These are phyloP conservation scores for Corynorhinus townsendii DNA, from an alignment of 2,113 vertebrate genomes.

Conservation along the genomic window DNA sequence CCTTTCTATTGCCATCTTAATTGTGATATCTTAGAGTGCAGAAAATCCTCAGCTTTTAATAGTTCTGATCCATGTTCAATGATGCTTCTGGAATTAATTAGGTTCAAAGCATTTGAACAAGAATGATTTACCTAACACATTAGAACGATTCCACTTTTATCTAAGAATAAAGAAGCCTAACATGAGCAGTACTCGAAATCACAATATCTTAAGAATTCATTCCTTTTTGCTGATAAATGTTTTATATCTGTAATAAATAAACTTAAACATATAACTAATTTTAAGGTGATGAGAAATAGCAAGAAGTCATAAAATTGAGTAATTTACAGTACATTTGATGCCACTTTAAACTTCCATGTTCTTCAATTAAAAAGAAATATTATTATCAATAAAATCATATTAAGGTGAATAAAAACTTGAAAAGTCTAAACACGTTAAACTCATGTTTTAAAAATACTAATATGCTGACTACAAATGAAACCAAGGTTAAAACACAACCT, in stretches of 20 bases:
- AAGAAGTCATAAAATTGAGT: not conserved
- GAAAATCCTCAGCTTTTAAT: not conserved
- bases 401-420: conserved; percentile 16
- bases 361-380: not conserved
- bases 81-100: conserved; percentile 21
- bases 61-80: not conserved
- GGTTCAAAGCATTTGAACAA: not conserved
- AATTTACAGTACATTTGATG: not conserved
- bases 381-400: not conserved
- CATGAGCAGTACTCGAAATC: not conserved
- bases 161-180: not conserved
- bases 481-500: conserved; percentile 39
- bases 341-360: not conserved
- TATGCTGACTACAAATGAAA: conserved; percentile 23
- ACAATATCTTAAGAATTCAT: not conserved
- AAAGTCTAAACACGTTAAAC: not conserved
- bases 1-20: not conserved
- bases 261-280: not conserved
- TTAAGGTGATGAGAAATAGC: not conserved
- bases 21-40: not conserved
- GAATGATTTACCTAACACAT: not conserved
- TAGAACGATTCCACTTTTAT: not conserved
- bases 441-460: not conserved
- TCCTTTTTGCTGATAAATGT: not conserved
- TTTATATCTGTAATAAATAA: not conserved